Evolutionary conservation across 2,888 invertebrate genomes (phyloP), one percentile per base, ranked within the genome.

Genomic region (Iselma pallidipennis): DNA sequence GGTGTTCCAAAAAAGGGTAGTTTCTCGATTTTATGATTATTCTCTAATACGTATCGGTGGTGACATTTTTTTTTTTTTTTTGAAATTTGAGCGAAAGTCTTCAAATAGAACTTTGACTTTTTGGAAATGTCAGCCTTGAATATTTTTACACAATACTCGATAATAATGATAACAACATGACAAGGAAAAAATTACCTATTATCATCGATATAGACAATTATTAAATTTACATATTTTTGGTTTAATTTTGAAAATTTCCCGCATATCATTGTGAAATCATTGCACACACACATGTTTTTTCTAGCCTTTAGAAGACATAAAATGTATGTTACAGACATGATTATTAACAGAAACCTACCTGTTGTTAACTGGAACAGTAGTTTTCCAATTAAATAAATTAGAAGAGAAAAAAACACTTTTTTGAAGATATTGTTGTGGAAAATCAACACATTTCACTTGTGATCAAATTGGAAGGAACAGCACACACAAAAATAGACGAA

Each of bases 391-490:
- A 58, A 63, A 59, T 49, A 55, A 68, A 59, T 65, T 55, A 62
- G 60, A 59, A 4, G 5, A 14, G n/a, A n/a, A n/a, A n/a, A n/a
- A n/a, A n/a, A n/a, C n/a, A 33, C n/a, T 5, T 31, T 31, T 29
- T 29, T 29, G 12, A 29, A n/a, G n/a, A n/a, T n/a, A n/a, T n/a
- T n/a, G n/a, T 37, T 7, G 25, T 4, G 6, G 4, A 25, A 60
- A 63, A 59, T 71, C 66, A 70, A 63, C 67, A 68, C 72, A 72
- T 71, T 70, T 72, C 72, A 71, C 69, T 62, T n/a, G n/a, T n/a
- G n/a, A n/a, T n/a, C n/a, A n/a, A n/a, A n/a, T n/a, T n/a, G n/a
- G n/a, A n/a, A n/a, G n/a, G n/a, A n/a, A n/a, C n/a, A n/a, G n/a
- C n/a, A n/a, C n/a, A n/a, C 63, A 65, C 62, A 66, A 58, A 62